These are phyloP conservation scores for Lasius fuliginosus DNA, from an alignment of 2,888 invertebrate species.

Conservation along the genomic window DNA sequence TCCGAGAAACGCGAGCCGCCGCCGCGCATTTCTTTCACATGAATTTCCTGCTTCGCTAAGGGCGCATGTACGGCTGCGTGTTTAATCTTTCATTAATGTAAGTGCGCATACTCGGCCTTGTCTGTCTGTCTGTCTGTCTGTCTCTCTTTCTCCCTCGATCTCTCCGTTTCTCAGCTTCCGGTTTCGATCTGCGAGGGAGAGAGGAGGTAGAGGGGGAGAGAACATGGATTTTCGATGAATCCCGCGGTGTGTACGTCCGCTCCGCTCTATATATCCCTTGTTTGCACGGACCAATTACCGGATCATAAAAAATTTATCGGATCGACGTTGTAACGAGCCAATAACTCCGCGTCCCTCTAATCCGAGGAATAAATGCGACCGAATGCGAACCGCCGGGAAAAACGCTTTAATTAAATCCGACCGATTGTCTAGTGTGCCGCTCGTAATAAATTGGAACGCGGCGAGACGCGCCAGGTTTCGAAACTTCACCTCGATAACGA, in stretches of 20 bases:
- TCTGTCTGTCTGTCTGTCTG: background rate
- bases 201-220: background rate
- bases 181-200: background rate
- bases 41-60: conserved; percentile 21
- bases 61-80: conserved; percentile 5
- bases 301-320: conserved; percentile 31
- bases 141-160: background rate
- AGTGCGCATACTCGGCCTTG: background rate
- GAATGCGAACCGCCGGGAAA: background rate
- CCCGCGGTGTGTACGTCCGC: background rate
- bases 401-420: conserved; percentile 37
- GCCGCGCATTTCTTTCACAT: background rate
- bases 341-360: conserved; percentile 10
- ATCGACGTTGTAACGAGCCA: conserved; percentile 33
- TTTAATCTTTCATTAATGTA: conserved; percentile 29
- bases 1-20: background rate
- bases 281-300: conserved; percentile 23
- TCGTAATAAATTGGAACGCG: conserved; percentile 31
- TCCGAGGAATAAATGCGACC: background rate
- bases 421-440: conserved; percentile 21
- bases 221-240: background rate
- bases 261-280: background rate
- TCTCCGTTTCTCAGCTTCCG: background rate
- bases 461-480: conserved; percentile 7
- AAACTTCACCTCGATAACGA: conserved; percentile 28